A percentile compares a stretch with the other conserved stretches of the same genome.
These are phyloP conservation scores for Timema cristinae DNA, from an alignment of 2,888 invertebrate species.

Conservation along the genomic window DNA sequence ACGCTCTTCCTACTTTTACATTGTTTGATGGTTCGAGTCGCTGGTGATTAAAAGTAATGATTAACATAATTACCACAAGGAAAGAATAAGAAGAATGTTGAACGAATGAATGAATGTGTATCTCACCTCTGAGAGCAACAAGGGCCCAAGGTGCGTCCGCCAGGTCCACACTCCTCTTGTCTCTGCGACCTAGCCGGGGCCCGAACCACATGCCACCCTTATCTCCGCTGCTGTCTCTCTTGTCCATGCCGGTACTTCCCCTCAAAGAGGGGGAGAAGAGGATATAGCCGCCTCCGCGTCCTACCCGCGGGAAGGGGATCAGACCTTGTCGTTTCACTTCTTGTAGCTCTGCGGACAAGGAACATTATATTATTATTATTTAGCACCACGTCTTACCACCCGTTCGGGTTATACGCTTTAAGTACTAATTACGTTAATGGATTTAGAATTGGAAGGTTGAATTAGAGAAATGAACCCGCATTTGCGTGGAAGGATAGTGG, in stretches of 20 bases:
- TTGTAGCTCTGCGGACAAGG: not conserved
- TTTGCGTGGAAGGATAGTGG: too few species aligned
- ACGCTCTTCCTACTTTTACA: too few species aligned
- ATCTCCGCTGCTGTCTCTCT: slow-evolving; percentile 14
- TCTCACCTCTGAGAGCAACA: not conserved
- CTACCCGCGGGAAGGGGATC: slow-evolving; percentile 8
- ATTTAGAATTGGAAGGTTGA: too few species aligned
- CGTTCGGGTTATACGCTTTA: too few species aligned
- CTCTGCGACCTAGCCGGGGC: slow-evolving; percentile 57
- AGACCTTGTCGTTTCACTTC: slow-evolving; percentile 11
- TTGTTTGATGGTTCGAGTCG: too few species aligned
- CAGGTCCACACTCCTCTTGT: slow-evolving; percentile 42
- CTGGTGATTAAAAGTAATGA: too few species aligned
- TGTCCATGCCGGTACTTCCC: not conserved
- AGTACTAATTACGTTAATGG: too few species aligned
- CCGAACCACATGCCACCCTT: slow-evolving; percentile 60
- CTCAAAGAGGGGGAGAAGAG: not conserved
- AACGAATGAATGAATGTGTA: not conserved
- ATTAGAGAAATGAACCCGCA: too few species aligned
- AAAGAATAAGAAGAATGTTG: not conserved
- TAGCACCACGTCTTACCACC: too few species aligned
- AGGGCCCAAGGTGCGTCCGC: slow-evolving; percentile 20
- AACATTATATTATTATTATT: too few species aligned
- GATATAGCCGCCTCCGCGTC: not conserved
- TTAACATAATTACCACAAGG: too few species aligned